Percentiles rank a stretch among this genome's conserved stretches.
Conservation (phyloP, 2,888 invertebrate genomes). For the Mythimna loreyi region DNA sequence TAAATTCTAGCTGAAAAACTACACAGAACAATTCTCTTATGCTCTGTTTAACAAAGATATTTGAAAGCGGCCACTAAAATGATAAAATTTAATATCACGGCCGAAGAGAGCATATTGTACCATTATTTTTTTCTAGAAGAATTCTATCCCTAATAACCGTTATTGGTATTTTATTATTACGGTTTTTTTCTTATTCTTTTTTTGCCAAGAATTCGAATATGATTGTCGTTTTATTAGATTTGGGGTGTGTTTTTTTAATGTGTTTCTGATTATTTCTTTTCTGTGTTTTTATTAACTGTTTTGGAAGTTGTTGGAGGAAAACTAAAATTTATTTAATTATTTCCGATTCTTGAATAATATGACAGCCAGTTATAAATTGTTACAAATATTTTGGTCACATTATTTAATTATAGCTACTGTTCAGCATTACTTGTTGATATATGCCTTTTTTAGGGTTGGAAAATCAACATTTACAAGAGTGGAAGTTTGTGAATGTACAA, state of each 20-base stretch:
- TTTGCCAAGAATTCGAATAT: constrained; percentile 52
- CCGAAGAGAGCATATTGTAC: constrained; percentile 62
- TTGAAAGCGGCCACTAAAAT: constrained; percentile 76
- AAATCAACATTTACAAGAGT: too few relatives aligned
- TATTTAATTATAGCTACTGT: background rate
- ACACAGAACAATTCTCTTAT: constrained; percentile 69
- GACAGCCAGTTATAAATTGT: background rate
- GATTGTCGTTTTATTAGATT: constrained; percentile 59
- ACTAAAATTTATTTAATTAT: constrained; percentile 4
- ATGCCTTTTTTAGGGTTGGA: too few relatives aligned
- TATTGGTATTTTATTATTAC: constrained; percentile 76
- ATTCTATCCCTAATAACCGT: constrained; percentile 71
- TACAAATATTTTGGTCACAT: background rate
- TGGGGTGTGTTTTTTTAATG: constrained; percentile 40
- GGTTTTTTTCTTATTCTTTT: constrained; percentile 36
- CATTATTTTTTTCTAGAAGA: constrained; percentile 75
- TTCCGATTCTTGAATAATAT: constrained; percentile 4
- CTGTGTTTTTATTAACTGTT: constrained; percentile 4
- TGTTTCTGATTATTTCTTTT: constrained; percentile 33
- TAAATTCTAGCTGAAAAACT: constrained; percentile 76
- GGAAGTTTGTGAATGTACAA: too few relatives aligned
- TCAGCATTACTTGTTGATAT: too few relatives aligned
- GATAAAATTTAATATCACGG: constrained; percentile 85
- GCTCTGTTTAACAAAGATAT: constrained; percentile 83
- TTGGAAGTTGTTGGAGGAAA: background rate